Evolutionary conservation across 2,797 vertebrate species (phyloP).

Genomic region (Aldrovandia affinis): DNA sequence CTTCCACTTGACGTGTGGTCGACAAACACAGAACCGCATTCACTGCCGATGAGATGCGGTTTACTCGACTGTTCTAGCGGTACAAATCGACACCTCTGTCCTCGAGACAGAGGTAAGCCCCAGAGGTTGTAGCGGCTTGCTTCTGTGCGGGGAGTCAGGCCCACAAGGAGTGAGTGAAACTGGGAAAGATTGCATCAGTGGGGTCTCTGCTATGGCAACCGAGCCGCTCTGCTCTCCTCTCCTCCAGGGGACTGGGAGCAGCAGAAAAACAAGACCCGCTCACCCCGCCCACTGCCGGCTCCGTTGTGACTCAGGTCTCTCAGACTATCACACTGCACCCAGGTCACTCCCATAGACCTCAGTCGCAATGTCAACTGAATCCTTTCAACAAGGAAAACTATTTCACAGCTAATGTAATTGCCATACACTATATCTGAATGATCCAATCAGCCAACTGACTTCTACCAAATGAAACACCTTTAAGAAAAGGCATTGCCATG

Average conservation of each 20-base stretch:
- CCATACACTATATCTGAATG: not conserved
- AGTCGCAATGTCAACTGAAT: not conserved
- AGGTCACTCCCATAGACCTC: not conserved
- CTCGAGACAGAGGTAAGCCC: not conserved
- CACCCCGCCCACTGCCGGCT: not conserved
- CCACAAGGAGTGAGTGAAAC: not conserved
- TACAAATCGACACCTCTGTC: not conserved
- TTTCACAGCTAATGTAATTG: not conserved
- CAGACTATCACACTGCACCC: not conserved
- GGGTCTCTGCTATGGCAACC: slow-evolving; percentile 23
- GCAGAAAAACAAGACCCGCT: slow-evolving; percentile 8
- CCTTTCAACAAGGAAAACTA: not conserved
- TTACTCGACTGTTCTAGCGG: not conserved
- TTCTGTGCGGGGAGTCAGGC: not conserved
- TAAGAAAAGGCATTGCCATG: not conserved
- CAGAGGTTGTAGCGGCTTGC: not conserved
- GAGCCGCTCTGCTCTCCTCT: slow-evolving; percentile 9
- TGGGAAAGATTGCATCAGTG: slow-evolving; percentile 18
- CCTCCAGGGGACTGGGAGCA: slow-evolving; percentile 11
- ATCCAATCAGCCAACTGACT: not conserved
- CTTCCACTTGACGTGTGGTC: not conserved
- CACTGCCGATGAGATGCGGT: not conserved
- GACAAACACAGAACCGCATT: not conserved
- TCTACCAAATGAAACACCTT: not conserved
- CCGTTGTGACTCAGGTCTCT: not conserved